Conservation (phyloP, 92 coral and sea anemone species). For the Palythoa grandiflora region DNA sequence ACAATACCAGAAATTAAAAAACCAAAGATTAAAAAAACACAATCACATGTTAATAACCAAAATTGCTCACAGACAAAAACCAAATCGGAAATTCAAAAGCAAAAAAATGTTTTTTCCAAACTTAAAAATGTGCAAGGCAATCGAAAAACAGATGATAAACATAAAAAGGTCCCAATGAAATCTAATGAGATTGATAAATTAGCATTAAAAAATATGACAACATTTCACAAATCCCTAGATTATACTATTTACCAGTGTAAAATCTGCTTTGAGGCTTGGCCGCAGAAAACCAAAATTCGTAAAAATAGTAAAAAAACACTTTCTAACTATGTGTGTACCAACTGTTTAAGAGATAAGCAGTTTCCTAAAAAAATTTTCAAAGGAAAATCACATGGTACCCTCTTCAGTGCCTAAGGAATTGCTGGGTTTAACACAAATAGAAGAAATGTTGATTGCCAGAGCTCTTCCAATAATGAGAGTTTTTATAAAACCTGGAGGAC, state of each 20-base stretch:
- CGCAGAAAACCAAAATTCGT: slow-evolving; percentile 45
- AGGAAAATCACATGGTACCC: slow-evolving; percentile 53
- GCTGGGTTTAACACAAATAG: slow-evolving; percentile 40
- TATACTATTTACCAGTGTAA: slow-evolving; percentile 57
- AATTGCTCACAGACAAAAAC: slow-evolving; percentile 10
- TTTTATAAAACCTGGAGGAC: slow-evolving; percentile 68
- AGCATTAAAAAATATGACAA: background rate
- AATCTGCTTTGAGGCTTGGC: slow-evolving; percentile 70
- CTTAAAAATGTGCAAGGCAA: background rate
- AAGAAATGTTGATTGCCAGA: slow-evolving; percentile 39
- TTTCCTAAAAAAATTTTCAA: slow-evolving; percentile 60
- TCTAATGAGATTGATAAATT: slow-evolving; percentile 3
- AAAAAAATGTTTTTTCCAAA: slow-evolving; percentile 16
- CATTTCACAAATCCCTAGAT: slow-evolving; percentile 18
- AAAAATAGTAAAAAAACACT: slow-evolving; percentile 34
- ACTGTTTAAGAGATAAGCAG: background rate
- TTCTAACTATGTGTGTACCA: slow-evolving; percentile 61
- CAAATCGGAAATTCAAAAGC: background rate
- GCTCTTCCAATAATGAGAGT: slow-evolving; percentile 66
- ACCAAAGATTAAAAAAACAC: background rate
- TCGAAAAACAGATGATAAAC: background rate
- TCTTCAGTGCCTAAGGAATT: slow-evolving; percentile 57
- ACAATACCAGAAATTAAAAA: slow-evolving; percentile 8
- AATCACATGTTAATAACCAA: slow-evolving; percentile 1
- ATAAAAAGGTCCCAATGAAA: background rate